Evolutionary conservation across 2,888 invertebrate species (phyloP).

Genomic region (Dryadula phaetusa): DNA sequence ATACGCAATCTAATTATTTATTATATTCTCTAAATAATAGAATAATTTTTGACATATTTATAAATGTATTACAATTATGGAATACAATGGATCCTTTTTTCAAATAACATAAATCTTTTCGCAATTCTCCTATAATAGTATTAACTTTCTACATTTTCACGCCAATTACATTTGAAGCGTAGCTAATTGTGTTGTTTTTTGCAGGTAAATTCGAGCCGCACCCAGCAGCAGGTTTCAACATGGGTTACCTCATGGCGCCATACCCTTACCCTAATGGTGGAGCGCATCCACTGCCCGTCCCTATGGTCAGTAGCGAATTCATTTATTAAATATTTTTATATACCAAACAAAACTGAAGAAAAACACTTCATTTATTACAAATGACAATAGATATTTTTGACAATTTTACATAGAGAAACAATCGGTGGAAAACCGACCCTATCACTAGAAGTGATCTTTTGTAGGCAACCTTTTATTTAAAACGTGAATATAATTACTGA

Average conservation of each 20-base stretch:
- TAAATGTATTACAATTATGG: background rate
- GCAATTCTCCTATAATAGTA: background rate
- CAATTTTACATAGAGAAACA: too few relatives aligned
- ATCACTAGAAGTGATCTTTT: too few relatives aligned
- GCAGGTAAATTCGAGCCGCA: constrained; percentile 92
- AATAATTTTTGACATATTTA: too few relatives aligned
- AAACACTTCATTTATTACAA: too few relatives aligned
- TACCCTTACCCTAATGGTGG: constrained; percentile 96
- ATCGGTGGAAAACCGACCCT: too few relatives aligned
- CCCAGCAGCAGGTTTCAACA: constrained; percentile 93
- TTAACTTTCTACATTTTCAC: constrained; percentile 2
- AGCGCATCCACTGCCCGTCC: constrained; percentile 91
- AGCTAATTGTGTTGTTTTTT: constrained; percentile 46
- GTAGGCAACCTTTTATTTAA: too few relatives aligned
- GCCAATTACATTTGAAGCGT: constrained; percentile 11
- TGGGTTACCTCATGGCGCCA: constrained; percentile 96
- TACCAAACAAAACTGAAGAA: too few relatives aligned
- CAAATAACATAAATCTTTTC: background rate
- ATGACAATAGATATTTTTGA: too few relatives aligned
- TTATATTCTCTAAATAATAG: too few relatives aligned
- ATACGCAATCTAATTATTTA: too few relatives aligned
- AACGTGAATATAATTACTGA: too few relatives aligned
- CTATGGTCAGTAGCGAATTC: constrained; percentile 89
- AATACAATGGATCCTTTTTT: background rate
- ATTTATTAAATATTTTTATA: background rate